Conservation (phyloP, 2,113 vertebrate species). For the Deroptyus accipitrinus region DNA sequence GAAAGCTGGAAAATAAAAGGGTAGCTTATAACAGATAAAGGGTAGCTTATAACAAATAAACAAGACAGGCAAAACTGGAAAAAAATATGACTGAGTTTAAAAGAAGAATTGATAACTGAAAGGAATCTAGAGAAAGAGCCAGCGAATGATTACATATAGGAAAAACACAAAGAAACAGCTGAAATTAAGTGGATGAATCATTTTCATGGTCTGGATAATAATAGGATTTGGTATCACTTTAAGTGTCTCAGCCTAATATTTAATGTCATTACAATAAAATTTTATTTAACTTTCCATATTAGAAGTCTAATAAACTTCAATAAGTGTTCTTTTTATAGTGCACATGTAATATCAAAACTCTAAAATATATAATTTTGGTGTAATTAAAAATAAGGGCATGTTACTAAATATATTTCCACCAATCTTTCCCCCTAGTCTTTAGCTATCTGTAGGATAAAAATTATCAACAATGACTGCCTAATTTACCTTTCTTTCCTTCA, state of each 20-base stretch:
- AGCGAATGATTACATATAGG: background rate
- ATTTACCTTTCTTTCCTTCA: background rate
- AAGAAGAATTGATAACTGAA: background rate
- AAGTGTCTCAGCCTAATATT: background rate
- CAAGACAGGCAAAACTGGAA: background rate
- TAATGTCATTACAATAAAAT: conserved; percentile 8
- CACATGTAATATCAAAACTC: background rate
- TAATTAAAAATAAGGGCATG: background rate
- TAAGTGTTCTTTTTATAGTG: background rate
- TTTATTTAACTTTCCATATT: background rate
- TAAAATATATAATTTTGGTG: background rate
- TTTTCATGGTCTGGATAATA: background rate
- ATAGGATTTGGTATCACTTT: background rate
- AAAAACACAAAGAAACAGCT: background rate
- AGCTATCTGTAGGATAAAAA: background rate
- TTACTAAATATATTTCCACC: background rate
- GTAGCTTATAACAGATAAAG: background rate
- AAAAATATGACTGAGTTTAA: background rate
- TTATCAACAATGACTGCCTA: background rate
- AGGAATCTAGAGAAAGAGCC: background rate
- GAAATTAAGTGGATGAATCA: conserved; percentile 22
- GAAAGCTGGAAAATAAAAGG: background rate
- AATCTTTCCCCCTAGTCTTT: background rate
- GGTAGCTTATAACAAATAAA: background rate
- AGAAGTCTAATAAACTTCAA: conserved; percentile 1